A percentile compares a stretch with the other conserved stretches of the same genome.
Evolutionary conservation across 1,140 invertebrate genomes (phyloP).

Genomic region (Paraescarpia echinospica): DNA sequence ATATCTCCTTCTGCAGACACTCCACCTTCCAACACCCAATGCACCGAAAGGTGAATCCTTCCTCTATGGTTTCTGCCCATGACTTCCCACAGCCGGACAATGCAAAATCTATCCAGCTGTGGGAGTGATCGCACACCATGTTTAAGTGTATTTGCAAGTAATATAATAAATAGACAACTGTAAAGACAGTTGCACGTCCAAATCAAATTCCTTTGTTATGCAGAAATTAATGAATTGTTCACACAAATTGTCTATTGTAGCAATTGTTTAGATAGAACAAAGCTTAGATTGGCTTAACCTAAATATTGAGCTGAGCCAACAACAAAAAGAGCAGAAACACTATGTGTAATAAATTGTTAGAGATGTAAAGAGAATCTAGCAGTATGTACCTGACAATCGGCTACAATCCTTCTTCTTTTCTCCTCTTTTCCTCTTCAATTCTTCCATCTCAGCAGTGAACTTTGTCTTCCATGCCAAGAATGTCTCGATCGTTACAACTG

Average conservation of each 20-base stretch:
- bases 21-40: too few relatives aligned
- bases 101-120: too few relatives aligned
- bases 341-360: not conserved
- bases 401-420: not conserved
- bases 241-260: not conserved
- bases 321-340: not conserved
- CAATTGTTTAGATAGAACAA: not conserved
- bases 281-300: not conserved
- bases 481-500: constrained; percentile 91
- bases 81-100: too few relatives aligned
- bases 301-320: not conserved
- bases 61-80: too few relatives aligned
- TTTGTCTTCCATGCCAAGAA: constrained; percentile 92
- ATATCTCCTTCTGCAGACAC: too few relatives aligned
- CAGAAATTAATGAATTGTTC: not conserved
- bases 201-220: not conserved
- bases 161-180: not conserved
- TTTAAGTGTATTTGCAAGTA: not conserved
- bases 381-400: not conserved
- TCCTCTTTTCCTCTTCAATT: constrained; percentile 62
- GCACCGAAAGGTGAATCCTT: too few relatives aligned
- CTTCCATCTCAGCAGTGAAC: constrained; percentile 88
- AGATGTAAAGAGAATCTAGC: not conserved
- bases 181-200: not conserved
- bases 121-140: too few relatives aligned